Evolutionary conservation across 2,113 vertebrate species (phyloP), one percentile per base, ranked within the genome.

Genomic region (Pelusios castaneus): DNA sequence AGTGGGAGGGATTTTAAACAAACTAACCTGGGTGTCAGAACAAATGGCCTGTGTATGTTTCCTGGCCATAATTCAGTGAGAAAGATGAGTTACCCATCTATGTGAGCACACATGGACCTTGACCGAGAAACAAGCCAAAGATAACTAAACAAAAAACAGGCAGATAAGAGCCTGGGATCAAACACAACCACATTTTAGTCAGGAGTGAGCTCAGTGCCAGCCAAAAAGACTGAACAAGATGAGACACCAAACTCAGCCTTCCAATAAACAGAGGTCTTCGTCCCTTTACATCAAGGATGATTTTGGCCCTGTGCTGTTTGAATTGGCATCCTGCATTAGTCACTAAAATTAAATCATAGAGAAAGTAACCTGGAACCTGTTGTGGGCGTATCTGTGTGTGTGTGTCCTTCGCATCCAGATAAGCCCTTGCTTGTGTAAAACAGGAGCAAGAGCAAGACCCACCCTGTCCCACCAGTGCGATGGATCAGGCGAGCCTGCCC

Each of bases 31-130:
- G 5, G 24, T 31, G 27, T 86, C 75, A 41, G 27, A 22, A 60
- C 34, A 85, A 63, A 21, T 31, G 51, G 8, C 51, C 45, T 8
- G 41, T 38, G 17, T 27, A 31, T 25, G 80, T 43, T 83, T 41
- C 78, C 60, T 55, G 0, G 0, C 63, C 43, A 67, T 0, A 0
- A 45, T 76, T 4, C 4, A 25, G 4, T 19, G 52, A n/a, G 24
- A n/a, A 43, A 79, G 41, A 91, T 49, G 67, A 55, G 22, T 34
- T 1, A 1, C 34, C 52, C 38, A 16, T 19, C 56, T 45, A 38
- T 60, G 81, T 81, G 56, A 91, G 51, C 38, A 78, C 47, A 82
- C 1, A 4, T 0, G 41, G 52, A 54, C 78, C 34, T 85, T 82
- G 87, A 56, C 51, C 0, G 0, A 81, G 21, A 78, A 47, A 7